A percentile compares a stretch with the other conserved stretches of the same genome.
These are phyloP conservation scores for Clarias platycephalus DNA, from an alignment of 2,797 vertebrate genomes.

Conservation along the genomic window DNA sequence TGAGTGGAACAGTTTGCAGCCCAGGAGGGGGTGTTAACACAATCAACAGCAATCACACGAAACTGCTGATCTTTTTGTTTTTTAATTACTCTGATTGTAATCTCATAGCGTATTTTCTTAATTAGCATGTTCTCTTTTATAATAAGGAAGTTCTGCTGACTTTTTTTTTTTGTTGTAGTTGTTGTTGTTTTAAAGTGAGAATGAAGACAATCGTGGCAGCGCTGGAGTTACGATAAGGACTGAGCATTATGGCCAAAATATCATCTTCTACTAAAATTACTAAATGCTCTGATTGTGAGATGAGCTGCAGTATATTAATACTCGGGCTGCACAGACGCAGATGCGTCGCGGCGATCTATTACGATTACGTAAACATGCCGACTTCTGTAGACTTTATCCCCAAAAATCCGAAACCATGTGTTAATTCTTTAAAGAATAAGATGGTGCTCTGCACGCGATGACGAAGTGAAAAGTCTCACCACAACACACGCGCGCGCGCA, in stretches of 20 bases:
- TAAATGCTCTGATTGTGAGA: neutral
- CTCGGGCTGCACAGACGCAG: no score
- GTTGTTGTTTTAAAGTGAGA: neutral
- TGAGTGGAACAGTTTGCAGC: slow-evolving; percentile 69
- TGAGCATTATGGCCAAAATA: neutral
- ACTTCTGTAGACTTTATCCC: no score
- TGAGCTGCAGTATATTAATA: neutral
- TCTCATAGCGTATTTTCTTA: slow-evolving; percentile 20
- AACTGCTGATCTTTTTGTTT: slow-evolving; percentile 23
- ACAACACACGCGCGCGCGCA: no score
- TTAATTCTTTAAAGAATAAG: no score
- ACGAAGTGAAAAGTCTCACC: no score
- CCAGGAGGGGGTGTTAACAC: slow-evolving; percentile 80
- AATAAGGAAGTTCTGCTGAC: neutral
- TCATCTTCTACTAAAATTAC: neutral
- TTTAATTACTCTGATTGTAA: slow-evolving; percentile 28
- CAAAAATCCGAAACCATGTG: no score
- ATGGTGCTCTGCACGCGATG: no score
- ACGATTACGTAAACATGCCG: no score
- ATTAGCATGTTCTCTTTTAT: slow-evolving; percentile 3
- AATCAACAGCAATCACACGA: slow-evolving; percentile 58
- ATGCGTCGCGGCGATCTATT: no score
- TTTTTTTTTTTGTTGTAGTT: no score
- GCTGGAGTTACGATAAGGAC: neutral
- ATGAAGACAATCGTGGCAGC: neutral